Conservation (phyloP, 2,888 invertebrate species). For the Chaetogeoica ovagalla region DNA sequence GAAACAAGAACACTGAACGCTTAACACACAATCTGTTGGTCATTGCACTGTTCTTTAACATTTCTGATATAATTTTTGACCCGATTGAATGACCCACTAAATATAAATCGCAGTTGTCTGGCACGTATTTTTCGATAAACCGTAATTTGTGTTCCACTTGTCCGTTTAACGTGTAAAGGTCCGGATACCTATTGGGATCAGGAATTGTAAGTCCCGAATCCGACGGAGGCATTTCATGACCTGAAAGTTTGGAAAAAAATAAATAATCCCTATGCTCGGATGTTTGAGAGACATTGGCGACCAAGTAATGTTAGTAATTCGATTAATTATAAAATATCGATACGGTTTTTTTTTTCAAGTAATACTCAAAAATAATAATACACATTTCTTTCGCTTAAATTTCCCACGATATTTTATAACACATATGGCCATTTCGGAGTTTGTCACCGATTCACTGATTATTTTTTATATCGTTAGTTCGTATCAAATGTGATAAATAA, state of each 20-base stretch:
- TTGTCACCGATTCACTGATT: neutral
- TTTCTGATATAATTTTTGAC: constrained; percentile 76
- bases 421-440: neutral
- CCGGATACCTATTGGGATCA: constrained; percentile 57
- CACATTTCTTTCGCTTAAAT: no score
- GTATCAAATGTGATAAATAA: no score
- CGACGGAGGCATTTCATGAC: constrained; percentile 54
- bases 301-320: no score
- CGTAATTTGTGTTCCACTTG: constrained; percentile 77
- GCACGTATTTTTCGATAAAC: constrained; percentile 75
- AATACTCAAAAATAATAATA: no score
- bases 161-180: constrained; percentile 73
- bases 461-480: no score
- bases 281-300: no score
- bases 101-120: constrained; percentile 73
- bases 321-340: no score
- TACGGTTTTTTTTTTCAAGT: no score
- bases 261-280: neutral
- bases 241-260: constrained; percentile 37
- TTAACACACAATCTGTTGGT: constrained; percentile 64
- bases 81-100: constrained; percentile 92
- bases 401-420: no score
- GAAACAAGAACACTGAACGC: constrained; percentile 73
- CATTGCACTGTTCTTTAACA: constrained; percentile 66
- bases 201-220: constrained; percentile 23